Percentiles rank a stretch among this genome's conserved stretches.
Evolutionary conservation across 2,797 vertebrate species (phyloP).

Genomic region (Lemur catta): DNA sequence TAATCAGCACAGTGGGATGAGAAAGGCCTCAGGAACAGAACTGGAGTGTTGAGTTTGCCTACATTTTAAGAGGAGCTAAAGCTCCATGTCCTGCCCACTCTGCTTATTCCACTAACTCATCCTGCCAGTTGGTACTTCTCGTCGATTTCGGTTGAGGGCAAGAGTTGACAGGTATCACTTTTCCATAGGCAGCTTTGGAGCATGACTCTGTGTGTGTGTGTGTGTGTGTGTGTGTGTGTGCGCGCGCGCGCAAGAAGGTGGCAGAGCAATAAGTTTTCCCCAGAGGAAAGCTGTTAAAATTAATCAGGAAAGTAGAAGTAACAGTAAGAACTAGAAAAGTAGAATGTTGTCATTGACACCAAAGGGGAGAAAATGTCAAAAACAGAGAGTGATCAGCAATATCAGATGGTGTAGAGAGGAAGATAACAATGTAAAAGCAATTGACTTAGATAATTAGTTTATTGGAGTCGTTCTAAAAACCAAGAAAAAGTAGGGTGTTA

Average conservation of each 20-base stretch:
- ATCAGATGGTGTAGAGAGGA: background rate
- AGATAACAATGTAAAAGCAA: background rate
- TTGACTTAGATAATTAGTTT: background rate
- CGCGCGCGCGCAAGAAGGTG: background rate
- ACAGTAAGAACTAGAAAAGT: background rate
- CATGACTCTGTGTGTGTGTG: background rate
- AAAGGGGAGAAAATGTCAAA: conserved; percentile 11
- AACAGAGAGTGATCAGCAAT: background rate
- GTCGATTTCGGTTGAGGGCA: background rate
- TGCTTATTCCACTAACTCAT: background rate
- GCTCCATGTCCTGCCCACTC: too few species aligned
- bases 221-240: background rate
- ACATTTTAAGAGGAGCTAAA: background rate
- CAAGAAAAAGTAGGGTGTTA: background rate
- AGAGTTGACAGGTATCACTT: background rate
- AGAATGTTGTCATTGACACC: background rate
- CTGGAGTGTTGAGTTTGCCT: background rate
- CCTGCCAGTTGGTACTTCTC: background rate
- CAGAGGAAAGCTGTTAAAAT: background rate
- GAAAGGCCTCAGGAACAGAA: background rate
- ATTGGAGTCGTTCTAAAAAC: background rate
- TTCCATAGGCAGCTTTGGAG: background rate
- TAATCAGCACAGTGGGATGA: background rate
- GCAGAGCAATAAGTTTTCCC: background rate
- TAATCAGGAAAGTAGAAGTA: background rate